Base-by-base conservation (phyloP, 2,113 vertebrate species). In the Trichechus manatus region DNA sequence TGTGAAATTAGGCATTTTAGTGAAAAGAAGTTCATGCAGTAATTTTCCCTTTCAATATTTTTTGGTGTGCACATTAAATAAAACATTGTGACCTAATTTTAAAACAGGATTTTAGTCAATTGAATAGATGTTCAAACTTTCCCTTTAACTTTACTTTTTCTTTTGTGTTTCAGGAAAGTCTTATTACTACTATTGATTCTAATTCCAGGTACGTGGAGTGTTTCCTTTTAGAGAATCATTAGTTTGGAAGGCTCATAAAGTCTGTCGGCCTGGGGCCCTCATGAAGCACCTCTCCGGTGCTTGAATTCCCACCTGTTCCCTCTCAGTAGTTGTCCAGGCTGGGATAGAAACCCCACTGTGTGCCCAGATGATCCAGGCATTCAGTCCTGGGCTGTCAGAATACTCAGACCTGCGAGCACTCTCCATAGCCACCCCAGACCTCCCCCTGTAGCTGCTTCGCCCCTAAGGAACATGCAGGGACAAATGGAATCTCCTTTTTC, bases 151-250 rank as follows among this genome's bases (percentile, higher is more conserved):
- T 44, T 33, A 13, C 7, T 80, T 96, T 66, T 96, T 68, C n/a
- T 56, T 97, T 98, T 97, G 39, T 94, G 89, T 98, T 99, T 72
- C 97, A 99, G 99, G 98, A 98, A 68, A 95, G 97, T 74, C 98
- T 98, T 39, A 97, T 99, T 89, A 99, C 98, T 15, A 98, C 98
- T 47, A 0, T 42, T 22, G 97, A 99, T 3, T 98, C 98, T 78
- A 93, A 94, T 83, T 95, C 98, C 97, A 99, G 99, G 99, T 99
- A 98, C 19, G 89, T 97, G 96, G 94, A 92, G 68, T 1, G 2
- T 93, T 75, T 39, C 94, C 9, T 68, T 33, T 77, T 9, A 27
- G 50, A 61, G 13, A 19, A 9, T 29, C 29, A 10, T 39, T 63
- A 66, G 42, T 6, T 9, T 27, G 59, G 23, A 42, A 59, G 78